Percentiles rank a stretch among this genome's conserved stretches.
These are phyloP conservation scores for Hypotaenidia okinawae DNA, from an alignment of 2,797 vertebrate genomes.

Conservation along the genomic window DNA sequence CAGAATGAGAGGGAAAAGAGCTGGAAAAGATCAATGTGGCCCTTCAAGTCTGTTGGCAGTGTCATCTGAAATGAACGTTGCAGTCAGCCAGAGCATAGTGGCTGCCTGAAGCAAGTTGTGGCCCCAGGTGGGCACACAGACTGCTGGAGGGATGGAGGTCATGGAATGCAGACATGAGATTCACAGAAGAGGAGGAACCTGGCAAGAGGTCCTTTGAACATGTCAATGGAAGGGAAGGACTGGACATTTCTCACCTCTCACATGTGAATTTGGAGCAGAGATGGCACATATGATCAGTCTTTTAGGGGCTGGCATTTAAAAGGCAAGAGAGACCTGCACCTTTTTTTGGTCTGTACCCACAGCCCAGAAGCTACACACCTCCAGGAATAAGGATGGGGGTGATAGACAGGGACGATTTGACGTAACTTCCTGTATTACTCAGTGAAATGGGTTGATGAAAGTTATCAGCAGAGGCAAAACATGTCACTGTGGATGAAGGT, in stretches of 20 bases:
- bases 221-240: neutral
- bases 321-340: neutral
- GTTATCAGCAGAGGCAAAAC: neutral
- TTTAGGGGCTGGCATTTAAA: neutral
- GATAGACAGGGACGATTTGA: neutral
- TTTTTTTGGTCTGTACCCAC: neutral
- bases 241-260: neutral
- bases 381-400: neutral
- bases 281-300: neutral
- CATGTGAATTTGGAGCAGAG: accelerated
- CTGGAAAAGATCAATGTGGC: accelerated
- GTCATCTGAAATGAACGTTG: neutral
- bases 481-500: neutral
- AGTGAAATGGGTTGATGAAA: neutral
- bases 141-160: neutral
- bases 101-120: neutral
- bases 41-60: neutral
- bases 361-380: neutral
- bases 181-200: neutral
- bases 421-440: neutral
- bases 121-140: neutral
- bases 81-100: neutral
- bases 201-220: neutral
- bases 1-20: neutral
- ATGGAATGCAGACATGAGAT: neutral